These are phyloP conservation scores for Mastigias papua DNA, from an alignment of 30 jellyfish, hydroid and myxozoan species.

Conservation along the genomic window DNA sequence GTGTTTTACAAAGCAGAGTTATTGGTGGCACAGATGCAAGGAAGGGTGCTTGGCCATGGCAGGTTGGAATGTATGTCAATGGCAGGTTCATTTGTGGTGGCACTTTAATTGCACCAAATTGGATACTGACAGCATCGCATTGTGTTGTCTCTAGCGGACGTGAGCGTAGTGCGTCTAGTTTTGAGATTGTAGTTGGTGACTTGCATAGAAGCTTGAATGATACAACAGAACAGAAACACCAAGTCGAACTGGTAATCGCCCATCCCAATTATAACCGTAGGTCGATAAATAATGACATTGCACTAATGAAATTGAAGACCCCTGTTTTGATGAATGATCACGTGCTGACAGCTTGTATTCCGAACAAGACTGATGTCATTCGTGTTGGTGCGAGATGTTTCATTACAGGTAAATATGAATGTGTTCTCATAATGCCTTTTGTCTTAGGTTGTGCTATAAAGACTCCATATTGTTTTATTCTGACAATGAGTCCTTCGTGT, in stretches of 20 bases:
- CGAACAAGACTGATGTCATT: no score
- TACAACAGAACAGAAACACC: no score
- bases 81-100: conserved; percentile 2
- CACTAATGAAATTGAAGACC: no score
- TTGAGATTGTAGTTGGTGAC: conserved; percentile 44
- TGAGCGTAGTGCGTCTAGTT: not conserved
- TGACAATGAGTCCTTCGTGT: no score
- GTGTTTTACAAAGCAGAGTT: conserved; percentile 34
- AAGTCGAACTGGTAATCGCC: no score
- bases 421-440: no score
- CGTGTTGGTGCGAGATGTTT: conserved; percentile 56
- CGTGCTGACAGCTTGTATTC: conserved; percentile 70
- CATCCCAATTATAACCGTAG: no score
- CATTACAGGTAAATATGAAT: conserved; percentile 86
- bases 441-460: no score
- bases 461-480: no score
- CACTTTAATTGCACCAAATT: conserved; percentile 69
- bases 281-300: no score
- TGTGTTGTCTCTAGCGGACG: conserved; percentile 31
- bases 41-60: conserved; percentile 92
- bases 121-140: conserved; percentile 77
- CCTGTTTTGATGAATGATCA: conserved; percentile 68
- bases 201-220: no score
- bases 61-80: conserved; percentile 21
- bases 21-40: no score